phyloP scores from a whole-genome alignment of 2,888 invertebrate genomes.

The Blastobasis adustella region DNA sequence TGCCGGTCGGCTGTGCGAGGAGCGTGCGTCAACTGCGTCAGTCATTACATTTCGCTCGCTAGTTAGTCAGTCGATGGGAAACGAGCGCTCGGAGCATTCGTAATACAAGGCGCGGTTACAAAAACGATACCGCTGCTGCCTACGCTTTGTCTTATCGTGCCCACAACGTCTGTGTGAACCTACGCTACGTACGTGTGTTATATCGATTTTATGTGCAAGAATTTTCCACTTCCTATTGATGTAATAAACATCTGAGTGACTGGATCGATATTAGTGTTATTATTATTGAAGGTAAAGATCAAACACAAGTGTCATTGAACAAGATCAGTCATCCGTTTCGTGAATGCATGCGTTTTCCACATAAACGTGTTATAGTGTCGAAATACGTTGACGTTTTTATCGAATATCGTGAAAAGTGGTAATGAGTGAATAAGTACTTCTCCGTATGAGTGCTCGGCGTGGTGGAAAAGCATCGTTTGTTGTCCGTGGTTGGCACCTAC shows the following conservation, averaged over 20 bases:
- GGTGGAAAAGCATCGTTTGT: slow-evolving; percentile 29
- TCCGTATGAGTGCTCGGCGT: slow-evolving; percentile 15
- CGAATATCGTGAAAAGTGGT: slow-evolving; percentile 22
- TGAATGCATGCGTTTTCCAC: slow-evolving; percentile 44
- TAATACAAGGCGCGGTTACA: slow-evolving; percentile 33
- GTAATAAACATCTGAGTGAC: slow-evolving; percentile 32
- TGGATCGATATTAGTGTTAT: slow-evolving; percentile 28
- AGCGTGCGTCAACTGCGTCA: too few species aligned
- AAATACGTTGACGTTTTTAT: slow-evolving; percentile 6
- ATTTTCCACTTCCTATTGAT: slow-evolving; percentile 30
- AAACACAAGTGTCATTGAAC: slow-evolving; percentile 50
- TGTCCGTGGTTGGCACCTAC: slow-evolving; percentile 47
- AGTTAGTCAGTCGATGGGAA: slow-evolving; percentile 33
- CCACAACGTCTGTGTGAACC: slow-evolving; percentile 16
- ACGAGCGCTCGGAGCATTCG: slow-evolving; percentile 37
- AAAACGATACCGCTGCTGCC: slow-evolving; percentile 33
- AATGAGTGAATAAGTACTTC: slow-evolving; percentile 4
- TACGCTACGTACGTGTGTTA: slow-evolving; percentile 29
- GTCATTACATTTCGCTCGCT: slow-evolving; percentile 1
- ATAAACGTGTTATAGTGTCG: too few species aligned
- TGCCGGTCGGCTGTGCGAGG: too few species aligned
- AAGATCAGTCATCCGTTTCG: slow-evolving; percentile 52
- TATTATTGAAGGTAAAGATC: slow-evolving; percentile 30
- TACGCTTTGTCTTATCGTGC: slow-evolving; percentile 43
- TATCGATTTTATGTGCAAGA: slow-evolving; percentile 45